Evolutionary conservation across 2,888 invertebrate species (phyloP).

Genomic region (Invenusta paracnida): DNA sequence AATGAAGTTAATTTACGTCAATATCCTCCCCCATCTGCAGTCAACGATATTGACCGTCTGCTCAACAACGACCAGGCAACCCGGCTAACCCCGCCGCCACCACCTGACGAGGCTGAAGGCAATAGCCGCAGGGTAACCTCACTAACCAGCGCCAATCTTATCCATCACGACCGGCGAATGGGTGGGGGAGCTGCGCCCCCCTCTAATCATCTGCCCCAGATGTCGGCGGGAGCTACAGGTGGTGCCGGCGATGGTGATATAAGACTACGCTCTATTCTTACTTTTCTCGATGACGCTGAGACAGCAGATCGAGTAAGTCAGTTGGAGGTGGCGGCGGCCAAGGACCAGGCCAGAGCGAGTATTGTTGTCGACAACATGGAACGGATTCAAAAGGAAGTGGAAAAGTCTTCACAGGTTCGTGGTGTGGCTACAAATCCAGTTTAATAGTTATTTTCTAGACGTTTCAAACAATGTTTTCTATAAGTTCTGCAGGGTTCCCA

Average conservation of each 20-base stretch:
- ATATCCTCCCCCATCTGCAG: too few species aligned
- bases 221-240: not conserved
- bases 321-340: conserved; percentile 33
- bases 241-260: not conserved
- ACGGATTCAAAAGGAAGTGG: not conserved
- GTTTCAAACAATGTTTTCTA: too few species aligned
- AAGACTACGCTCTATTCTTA: conserved; percentile 54
- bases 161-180: conserved; percentile 13
- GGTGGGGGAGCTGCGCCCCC: not conserved
- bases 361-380: not conserved
- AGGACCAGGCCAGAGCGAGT: not conserved
- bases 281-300: conserved; percentile 59
- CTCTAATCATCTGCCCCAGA: not conserved
- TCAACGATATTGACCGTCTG: conserved; percentile 39
- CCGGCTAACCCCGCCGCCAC: too few species aligned
- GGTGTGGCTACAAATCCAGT: too few species aligned
- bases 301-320: conserved; percentile 53
- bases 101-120: not conserved
- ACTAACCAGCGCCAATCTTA: conserved; percentile 4
- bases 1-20: too few species aligned
- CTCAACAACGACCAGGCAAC: conserved; percentile 3
- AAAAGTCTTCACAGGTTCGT: not conserved
- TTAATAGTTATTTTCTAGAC: too few species aligned
- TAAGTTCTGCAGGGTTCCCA: too few species aligned
- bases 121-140: not conserved